Evolutionary conservation across 2,113 vertebrate species (phyloP).

Genomic region (Collichthys lucidus): DNA sequence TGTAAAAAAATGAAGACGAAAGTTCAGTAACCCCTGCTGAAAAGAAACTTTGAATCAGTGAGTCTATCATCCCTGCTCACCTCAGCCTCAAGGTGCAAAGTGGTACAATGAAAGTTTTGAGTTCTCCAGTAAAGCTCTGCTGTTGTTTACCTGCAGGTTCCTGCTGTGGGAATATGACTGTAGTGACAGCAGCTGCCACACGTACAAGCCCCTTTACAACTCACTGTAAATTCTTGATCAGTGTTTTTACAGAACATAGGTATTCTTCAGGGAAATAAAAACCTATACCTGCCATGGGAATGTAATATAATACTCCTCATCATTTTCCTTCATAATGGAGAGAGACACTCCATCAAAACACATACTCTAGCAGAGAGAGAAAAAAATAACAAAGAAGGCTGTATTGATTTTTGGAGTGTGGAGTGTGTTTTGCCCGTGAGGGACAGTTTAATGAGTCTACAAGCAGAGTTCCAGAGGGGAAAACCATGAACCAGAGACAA

Average conservation of each 20-base stretch:
- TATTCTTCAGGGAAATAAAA: constrained; percentile 78
- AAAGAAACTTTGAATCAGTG: constrained; percentile 26
- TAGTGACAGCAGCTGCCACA: constrained; percentile 51
- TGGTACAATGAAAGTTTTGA: constrained; percentile 30
- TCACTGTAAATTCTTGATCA: constrained; percentile 71
- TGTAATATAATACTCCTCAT: constrained; percentile 69
- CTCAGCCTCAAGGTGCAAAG: constrained; percentile 40
- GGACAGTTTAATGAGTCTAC: constrained; percentile 84
- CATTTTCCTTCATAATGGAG: constrained; percentile 72
- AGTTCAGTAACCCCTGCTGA: constrained; percentile 6
- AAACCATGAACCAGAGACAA: constrained; percentile 69
- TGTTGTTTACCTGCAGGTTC: constrained; percentile 37
- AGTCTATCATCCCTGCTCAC: constrained; percentile 43
- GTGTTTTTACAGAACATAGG: constrained; percentile 59
- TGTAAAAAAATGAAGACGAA: not conserved
- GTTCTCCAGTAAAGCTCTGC: constrained; percentile 31
- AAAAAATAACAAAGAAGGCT: constrained; percentile 53
- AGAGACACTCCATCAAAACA: constrained; percentile 76
- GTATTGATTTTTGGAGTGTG: constrained; percentile 82
- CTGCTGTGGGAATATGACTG: constrained; percentile 39
- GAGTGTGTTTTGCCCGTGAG: constrained; percentile 77
- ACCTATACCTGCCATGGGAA: constrained; percentile 57
- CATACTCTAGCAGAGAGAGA: constrained; percentile 36
- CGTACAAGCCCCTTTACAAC: constrained; percentile 55
- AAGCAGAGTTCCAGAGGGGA: constrained; percentile 73